Conservation (phyloP, 1,140 invertebrate species). For the Brachionus paranguensis region DNA sequence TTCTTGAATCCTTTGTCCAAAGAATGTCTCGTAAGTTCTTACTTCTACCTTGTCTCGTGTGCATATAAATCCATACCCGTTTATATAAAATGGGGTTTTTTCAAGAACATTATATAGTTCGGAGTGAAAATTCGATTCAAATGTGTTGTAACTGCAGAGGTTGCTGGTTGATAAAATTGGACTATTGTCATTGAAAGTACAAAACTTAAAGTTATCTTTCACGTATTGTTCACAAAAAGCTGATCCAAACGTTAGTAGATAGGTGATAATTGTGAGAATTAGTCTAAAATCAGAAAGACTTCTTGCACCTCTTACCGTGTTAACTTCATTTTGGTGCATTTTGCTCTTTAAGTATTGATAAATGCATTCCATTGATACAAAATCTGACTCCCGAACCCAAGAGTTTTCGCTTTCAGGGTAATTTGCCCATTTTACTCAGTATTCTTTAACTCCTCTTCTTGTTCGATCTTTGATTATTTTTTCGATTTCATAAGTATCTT, state of each 20-base stretch:
- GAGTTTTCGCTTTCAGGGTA: conserved; percentile 26
- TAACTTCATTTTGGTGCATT: background rate
- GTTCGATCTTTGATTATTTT: conserved; percentile 12
- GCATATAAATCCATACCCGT: background rate
- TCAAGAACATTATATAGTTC: background rate
- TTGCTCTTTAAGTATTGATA: background rate
- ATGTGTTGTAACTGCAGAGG: background rate
- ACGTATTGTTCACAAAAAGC: background rate
- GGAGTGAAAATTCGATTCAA: background rate
- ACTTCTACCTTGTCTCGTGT: background rate
- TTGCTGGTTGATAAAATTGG: background rate
- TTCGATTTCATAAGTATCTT: background rate
- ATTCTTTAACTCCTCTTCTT: conserved; percentile 8
- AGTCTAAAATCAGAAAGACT: background rate
- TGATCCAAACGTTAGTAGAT: background rate
- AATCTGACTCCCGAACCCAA: conserved; percentile 21
- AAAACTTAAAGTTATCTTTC: background rate
- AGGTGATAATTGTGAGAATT: background rate
- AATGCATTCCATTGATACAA: background rate
- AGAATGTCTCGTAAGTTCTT: background rate
- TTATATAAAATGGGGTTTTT: background rate
- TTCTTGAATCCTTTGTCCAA: background rate
- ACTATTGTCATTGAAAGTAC: conserved; percentile 2
- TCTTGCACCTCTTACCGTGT: background rate
- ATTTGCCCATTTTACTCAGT: conserved; percentile 5